phyloP scores from a whole-genome alignment of 2,888 invertebrate species.

The Philereme vetulata region DNA sequence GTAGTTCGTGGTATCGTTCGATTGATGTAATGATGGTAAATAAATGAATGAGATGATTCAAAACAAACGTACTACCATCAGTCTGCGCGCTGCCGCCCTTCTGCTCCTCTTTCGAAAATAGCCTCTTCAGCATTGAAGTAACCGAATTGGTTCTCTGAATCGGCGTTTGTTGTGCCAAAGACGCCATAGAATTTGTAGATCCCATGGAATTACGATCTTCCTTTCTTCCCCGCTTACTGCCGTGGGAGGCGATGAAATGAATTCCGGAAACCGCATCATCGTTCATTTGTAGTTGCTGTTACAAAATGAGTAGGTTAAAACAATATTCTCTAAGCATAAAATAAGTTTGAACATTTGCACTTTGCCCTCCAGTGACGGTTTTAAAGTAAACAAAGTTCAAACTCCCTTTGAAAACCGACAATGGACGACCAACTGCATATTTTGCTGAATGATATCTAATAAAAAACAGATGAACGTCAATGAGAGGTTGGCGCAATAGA shows the following conservation, averaged over 20 bases:
- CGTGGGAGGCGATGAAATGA: constrained; percentile 87
- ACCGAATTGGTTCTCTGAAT: constrained; percentile 90
- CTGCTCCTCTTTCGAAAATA: constrained; percentile 90
- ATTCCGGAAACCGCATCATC: constrained; percentile 90
- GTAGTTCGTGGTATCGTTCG: no score
- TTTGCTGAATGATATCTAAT: no score
- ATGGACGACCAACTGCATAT: no score
- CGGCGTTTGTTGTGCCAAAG: constrained; percentile 84
- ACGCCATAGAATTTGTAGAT: constrained; percentile 80
- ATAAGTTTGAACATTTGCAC: no score
- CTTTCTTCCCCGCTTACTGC: constrained; percentile 72
- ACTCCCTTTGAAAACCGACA: no score
- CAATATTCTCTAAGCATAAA: no score
- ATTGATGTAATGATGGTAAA: not conserved
- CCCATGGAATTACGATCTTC: constrained; percentile 77
- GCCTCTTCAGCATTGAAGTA: constrained; percentile 89
- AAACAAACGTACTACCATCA: constrained; percentile 68
- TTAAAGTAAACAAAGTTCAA: no score
- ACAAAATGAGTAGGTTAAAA: not conserved
- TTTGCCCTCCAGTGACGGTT: no score
- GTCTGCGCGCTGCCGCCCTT: constrained; percentile 67
- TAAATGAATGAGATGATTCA: constrained; percentile 15
- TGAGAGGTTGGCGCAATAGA: no score
- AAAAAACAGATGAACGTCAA: no score
- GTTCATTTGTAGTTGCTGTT: constrained; percentile 81